Evolutionary conservation across 2,888 invertebrate genomes (phyloP).

Genomic region (Synanthedon andrenaeformis): DNA sequence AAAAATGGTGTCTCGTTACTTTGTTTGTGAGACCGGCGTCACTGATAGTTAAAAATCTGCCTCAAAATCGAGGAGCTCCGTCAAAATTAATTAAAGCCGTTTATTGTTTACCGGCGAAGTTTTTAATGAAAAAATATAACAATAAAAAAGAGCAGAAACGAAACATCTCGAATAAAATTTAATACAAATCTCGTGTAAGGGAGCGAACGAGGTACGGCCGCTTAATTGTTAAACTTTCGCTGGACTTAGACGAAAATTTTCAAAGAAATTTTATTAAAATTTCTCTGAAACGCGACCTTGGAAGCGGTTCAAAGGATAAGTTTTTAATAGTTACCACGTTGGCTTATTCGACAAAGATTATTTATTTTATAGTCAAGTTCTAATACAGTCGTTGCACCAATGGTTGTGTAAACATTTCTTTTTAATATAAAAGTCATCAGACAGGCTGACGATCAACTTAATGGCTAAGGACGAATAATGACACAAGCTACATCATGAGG

Average conservation of each 20-base stretch:
- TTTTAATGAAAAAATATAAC: conserved; percentile 9
- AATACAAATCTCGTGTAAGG: conserved; percentile 28
- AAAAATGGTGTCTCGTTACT: too few relatives aligned
- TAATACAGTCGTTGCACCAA: too few relatives aligned
- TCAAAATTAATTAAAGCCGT: conserved; percentile 28
- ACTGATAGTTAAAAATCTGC: too few relatives aligned
- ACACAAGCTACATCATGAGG: too few relatives aligned
- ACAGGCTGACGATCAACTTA: too few relatives aligned
- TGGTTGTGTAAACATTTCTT: too few relatives aligned
- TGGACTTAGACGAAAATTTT: conserved; percentile 23
- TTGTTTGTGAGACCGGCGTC: too few relatives aligned
- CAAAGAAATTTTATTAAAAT: conserved; percentile 13
- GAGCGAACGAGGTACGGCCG: conserved; percentile 15
- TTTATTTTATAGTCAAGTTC: too few relatives aligned
- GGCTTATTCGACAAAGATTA: too few relatives aligned
- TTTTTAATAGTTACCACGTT: background rate
- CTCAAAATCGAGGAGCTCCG: background rate
- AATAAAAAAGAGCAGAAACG: conserved; percentile 11
- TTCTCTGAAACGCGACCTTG: background rate
- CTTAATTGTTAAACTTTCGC: conserved; percentile 37
- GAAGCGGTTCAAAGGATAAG: background rate
- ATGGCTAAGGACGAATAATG: too few relatives aligned
- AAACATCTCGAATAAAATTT: conserved; percentile 25
- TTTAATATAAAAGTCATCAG: too few relatives aligned
- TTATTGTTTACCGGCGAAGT: conserved; percentile 24